Percentiles rank a stretch among this genome's conserved stretches.
These are phyloP conservation scores for Agrilus mali DNA, from an alignment of 2,888 invertebrate species.

Conservation along the genomic window DNA sequence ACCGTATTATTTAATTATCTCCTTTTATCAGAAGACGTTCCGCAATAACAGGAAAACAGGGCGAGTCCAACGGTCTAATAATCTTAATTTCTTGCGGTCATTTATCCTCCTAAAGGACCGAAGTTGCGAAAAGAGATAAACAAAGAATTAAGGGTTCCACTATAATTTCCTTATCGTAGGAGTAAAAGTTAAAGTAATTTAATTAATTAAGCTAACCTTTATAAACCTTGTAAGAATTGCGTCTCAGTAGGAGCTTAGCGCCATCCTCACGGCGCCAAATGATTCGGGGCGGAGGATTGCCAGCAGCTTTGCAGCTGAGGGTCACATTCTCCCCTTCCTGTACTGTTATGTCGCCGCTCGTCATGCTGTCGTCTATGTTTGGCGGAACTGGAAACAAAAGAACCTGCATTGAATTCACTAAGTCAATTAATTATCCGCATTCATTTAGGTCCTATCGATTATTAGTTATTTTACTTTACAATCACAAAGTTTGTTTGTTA, in stretches of 20 bases:
- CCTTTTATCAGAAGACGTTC: not conserved
- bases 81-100: too few species aligned
- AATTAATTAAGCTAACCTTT: constrained; percentile 26
- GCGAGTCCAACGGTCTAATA: not conserved
- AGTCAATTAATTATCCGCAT: too few species aligned
- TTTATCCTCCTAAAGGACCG: too few species aligned
- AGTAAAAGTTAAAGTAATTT: not conserved
- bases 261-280: constrained; percentile 48
- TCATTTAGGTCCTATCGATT: too few species aligned
- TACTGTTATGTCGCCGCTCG: constrained; percentile 46
- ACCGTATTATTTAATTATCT: too few species aligned
- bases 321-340: constrained; percentile 49
- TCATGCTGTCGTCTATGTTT: constrained; percentile 46
- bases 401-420: not conserved
- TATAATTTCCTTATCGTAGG: too few species aligned
- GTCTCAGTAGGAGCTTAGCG: constrained; percentile 31
- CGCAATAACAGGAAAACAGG: not conserved
- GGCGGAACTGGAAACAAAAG: constrained; percentile 41
- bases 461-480: too few species aligned
- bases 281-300: constrained; percentile 44
- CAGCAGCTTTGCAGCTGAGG: constrained; percentile 43
- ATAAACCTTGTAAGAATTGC: constrained; percentile 29
- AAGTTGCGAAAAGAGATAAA: too few species aligned
- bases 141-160: too few species aligned
- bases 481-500: too few species aligned